Percentiles rank a stretch among this genome's conserved stretches.
phyloP scores from a whole-genome alignment of 2,888 invertebrate species.

The Drosophila peninsularis region DNA sequence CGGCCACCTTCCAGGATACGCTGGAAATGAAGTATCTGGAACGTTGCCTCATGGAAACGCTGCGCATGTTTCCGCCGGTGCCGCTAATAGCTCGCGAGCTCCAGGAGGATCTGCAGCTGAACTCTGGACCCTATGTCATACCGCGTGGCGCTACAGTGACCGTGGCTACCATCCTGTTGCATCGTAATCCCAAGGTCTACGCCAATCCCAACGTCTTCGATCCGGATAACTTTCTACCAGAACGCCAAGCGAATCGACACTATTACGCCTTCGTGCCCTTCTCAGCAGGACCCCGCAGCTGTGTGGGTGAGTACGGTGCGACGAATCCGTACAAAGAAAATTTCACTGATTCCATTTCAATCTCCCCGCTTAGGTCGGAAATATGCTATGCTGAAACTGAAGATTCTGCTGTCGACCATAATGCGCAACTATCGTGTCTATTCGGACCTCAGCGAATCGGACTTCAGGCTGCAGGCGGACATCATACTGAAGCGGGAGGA shows the following conservation, averaged over 20 bases:
- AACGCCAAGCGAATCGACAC: conserved; percentile 90
- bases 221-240: conserved; percentile 94
- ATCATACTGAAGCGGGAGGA: conserved; percentile 91
- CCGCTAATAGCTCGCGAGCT: conserved; percentile 91
- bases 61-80: conserved; percentile 91
- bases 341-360: not conserved
- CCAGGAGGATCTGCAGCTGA: conserved; percentile 90
- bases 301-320: conserved; percentile 87
- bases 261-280: conserved; percentile 93
- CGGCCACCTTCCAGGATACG: conserved; percentile 92
- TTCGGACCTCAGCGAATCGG: conserved; percentile 88
- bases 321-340: not conserved
- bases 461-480: conserved; percentile 90
- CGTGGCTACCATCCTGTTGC: conserved; percentile 88
- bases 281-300: conserved; percentile 93
- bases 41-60: conserved; percentile 91
- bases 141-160: conserved; percentile 89
- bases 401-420: conserved; percentile 91
- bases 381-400: conserved; percentile 92
- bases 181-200: conserved; percentile 90
- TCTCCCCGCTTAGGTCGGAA: conserved; percentile 87
- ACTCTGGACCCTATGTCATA: conserved; percentile 88
- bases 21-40: conserved; percentile 94
- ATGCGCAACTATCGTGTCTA: conserved; percentile 90
- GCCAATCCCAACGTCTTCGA: conserved; percentile 91